These are phyloP conservation scores for Teleiodes luculella DNA, from an alignment of 2,888 invertebrate genomes.

Conservation along the genomic window DNA sequence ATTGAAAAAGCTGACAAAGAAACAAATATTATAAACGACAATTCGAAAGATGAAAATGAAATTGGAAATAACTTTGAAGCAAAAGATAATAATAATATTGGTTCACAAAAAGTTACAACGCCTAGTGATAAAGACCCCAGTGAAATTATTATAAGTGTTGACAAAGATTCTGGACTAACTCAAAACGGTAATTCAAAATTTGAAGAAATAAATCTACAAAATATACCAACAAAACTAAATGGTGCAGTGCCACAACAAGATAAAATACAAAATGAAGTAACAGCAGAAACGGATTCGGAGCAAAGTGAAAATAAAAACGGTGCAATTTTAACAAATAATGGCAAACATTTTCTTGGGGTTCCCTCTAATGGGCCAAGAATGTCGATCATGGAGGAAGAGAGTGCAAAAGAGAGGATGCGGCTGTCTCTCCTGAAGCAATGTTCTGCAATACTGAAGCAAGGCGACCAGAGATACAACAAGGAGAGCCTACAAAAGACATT, in stretches of 20 bases:
- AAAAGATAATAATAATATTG: neutral
- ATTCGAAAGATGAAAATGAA: neutral
- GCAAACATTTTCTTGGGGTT: slow-evolving; percentile 36
- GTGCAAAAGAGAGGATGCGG: slow-evolving; percentile 80
- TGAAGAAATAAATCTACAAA: slow-evolving; percentile 20
- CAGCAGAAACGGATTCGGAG: neutral
- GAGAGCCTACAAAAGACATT: slow-evolving; percentile 82
- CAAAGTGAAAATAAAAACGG: slow-evolving; percentile 7
- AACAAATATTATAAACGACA: neutral
- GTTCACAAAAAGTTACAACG: neutral
- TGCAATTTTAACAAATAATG: neutral
- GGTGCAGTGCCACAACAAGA: neutral
- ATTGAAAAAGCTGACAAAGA: neutral
- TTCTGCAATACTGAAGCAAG: slow-evolving; percentile 81
- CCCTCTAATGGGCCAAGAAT: slow-evolving; percentile 59
- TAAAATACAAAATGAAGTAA: neutral
- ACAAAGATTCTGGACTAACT: slow-evolving; percentile 14
- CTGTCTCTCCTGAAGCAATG: slow-evolving; percentile 81
- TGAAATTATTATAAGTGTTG: slow-evolving; percentile 24
- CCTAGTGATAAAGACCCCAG: slow-evolving; percentile 20
- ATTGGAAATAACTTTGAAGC: neutral
- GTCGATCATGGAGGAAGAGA: slow-evolving; percentile 85
- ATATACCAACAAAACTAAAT: slow-evolving; percentile 5
- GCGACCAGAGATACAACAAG: slow-evolving; percentile 79
- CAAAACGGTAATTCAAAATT: slow-evolving; percentile 6